These are phyloP conservation scores for Turritopsis dohrnii DNA, from an alignment of 30 jellyfish, hydroid and myxozoan species.

Conservation along the genomic window DNA sequence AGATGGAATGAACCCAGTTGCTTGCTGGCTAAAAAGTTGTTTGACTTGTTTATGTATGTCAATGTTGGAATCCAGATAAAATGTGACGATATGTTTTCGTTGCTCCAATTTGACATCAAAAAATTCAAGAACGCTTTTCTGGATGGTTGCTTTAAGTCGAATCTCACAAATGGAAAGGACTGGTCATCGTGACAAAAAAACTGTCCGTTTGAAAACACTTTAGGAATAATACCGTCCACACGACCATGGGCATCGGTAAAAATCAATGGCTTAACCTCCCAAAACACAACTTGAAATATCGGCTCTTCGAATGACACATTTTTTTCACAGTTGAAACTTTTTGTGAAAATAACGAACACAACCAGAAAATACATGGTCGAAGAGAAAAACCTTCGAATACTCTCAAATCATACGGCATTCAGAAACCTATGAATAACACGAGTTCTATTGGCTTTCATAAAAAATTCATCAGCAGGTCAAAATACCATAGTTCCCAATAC, in stretches of 20 bases:
- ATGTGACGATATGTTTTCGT: neutral
- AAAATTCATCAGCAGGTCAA: no score
- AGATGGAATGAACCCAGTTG: constrained; percentile 16
- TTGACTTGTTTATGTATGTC: neutral
- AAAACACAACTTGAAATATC: neutral
- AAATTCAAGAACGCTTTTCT: constrained; percentile 19
- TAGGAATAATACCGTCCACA: constrained; percentile 19
- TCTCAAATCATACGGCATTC: neutral
- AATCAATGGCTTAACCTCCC: constrained; percentile 19
- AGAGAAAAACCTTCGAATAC: neutral
- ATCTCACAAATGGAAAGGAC: neutral
- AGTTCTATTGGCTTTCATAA: no score
- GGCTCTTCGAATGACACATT: neutral
- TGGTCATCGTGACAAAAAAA: neutral
- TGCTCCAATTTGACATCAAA: neutral
- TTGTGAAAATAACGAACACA: neutral
- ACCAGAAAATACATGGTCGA: neutral
- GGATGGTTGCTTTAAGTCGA: neutral
- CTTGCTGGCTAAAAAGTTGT: neutral
- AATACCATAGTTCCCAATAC: no score
- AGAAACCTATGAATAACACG: no score
- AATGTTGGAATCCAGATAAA: constrained; percentile 28
- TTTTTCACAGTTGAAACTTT: neutral
- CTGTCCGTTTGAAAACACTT: neutral
- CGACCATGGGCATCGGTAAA: neutral